phyloP scores from a whole-genome alignment of 2,113 vertebrate species.

The Prolemur simus region DNA sequence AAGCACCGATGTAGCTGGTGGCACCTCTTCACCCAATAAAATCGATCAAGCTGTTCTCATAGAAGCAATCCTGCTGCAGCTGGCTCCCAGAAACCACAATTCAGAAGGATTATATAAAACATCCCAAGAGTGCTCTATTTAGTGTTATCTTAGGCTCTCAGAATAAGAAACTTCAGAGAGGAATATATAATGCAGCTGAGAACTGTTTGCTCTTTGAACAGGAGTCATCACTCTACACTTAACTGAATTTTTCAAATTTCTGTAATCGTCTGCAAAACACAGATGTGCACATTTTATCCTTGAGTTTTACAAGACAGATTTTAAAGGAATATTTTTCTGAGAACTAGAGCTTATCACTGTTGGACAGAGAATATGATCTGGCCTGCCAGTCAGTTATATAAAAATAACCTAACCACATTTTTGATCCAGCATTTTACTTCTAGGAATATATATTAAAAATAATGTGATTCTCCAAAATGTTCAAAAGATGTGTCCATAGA shows the following conservation, averaged over 20 bases:
- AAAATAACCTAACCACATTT: conserved; percentile 40
- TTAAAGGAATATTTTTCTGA: conserved; percentile 1
- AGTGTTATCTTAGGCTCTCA: conserved; percentile 6
- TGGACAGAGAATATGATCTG: conserved; percentile 14
- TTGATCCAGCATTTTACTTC: background rate
- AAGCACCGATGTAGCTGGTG: background rate
- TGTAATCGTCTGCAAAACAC: conserved; percentile 17
- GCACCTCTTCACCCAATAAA: background rate
- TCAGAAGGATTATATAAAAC: background rate
- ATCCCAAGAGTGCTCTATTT: background rate
- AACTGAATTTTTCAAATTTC: conserved; percentile 37
- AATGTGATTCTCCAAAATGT: conserved; percentile 25
- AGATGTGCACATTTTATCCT: conserved; percentile 22
- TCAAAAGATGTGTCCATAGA: background rate
- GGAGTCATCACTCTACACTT: conserved; percentile 37
- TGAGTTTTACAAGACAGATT: conserved; percentile 44
- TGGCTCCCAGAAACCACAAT: background rate
- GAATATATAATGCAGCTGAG: background rate
- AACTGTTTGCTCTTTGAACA: conserved; percentile 36
- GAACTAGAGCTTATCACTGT: conserved; percentile 23
- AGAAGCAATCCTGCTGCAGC: background rate
- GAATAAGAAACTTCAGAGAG: background rate
- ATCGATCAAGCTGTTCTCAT: background rate
- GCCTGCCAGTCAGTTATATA: background rate
- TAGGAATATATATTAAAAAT: background rate